phyloP scores from a whole-genome alignment of 2,113 vertebrate species.

The Mobula hypostoma region DNA sequence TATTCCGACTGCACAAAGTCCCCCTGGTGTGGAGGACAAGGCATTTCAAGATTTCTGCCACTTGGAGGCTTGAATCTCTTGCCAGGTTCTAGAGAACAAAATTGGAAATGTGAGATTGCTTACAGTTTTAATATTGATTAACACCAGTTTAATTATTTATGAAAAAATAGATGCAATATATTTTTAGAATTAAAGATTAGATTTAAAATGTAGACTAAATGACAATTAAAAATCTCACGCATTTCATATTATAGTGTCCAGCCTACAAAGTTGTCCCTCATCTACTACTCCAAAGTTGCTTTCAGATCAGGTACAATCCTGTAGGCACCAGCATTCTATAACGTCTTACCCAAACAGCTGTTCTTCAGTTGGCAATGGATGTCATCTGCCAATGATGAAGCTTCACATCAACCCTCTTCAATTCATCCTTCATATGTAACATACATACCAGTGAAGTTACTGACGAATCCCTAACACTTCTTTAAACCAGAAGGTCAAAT shows the following conservation, averaged over 20 bases:
- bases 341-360: neutral
- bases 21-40: neutral
- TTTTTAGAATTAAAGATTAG: too few species aligned
- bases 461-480: neutral
- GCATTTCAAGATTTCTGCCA: too few species aligned
- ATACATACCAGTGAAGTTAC: too few species aligned
- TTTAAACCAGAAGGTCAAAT: neutral
- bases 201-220: neutral
- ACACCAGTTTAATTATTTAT: too few species aligned
- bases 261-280: neutral
- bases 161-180: too few species aligned
- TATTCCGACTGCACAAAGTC: neutral
- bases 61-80: neutral
- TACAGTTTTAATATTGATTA: neutral
- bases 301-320: neutral
- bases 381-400: neutral
- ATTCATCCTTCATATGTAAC: neutral
- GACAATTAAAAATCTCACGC: neutral
- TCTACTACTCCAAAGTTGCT: neutral
- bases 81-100: neutral
- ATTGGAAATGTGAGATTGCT: neutral
- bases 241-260: neutral
- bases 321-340: neutral
- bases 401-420: neutral
- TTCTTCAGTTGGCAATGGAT: neutral